These are phyloP conservation scores for Mellivora capensis DNA, from an alignment of 2,113 vertebrate species.

Conservation along the genomic window DNA sequence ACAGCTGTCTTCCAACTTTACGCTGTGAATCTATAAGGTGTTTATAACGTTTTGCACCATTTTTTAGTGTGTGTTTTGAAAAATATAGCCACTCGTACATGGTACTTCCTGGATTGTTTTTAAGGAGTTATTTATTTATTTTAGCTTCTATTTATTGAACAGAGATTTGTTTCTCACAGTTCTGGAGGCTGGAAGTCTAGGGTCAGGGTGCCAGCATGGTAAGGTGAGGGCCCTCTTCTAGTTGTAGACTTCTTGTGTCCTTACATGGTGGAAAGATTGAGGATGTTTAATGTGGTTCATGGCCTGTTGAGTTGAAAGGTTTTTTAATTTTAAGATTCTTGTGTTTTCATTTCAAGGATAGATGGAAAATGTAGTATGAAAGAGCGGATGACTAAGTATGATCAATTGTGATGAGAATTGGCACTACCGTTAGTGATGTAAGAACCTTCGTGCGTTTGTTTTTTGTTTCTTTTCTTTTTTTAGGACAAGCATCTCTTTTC, in stretches of 20 bases:
- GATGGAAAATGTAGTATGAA: not conserved
- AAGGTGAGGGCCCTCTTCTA: not conserved
- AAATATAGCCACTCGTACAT: conserved; percentile 2
- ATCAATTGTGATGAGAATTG: not conserved
- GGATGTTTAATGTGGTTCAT: not conserved
- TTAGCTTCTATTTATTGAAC: not conserved
- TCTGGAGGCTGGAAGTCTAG: not conserved
- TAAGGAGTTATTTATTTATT: not conserved
- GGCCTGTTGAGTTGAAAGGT: conserved; percentile 3
- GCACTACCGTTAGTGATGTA: not conserved
- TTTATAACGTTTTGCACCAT: not conserved
- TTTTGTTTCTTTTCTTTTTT: not conserved
- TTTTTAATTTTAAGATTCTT: conserved; percentile 34
- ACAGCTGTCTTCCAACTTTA: not conserved
- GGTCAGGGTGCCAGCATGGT: not conserved
- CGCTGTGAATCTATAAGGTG: not conserved
- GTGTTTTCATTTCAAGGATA: conserved; percentile 12
- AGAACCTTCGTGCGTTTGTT: not conserved
- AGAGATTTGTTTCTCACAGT: not conserved
- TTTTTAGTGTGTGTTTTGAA: not conserved
- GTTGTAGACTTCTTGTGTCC: not conserved
- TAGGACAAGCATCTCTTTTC: not conserved
- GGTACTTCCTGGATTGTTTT: conserved; percentile 21
- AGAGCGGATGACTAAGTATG: not conserved
- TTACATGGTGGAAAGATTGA: not conserved